phyloP scores from a whole-genome alignment of 2,888 invertebrate species.

The Margaritifera margaritifera region DNA sequence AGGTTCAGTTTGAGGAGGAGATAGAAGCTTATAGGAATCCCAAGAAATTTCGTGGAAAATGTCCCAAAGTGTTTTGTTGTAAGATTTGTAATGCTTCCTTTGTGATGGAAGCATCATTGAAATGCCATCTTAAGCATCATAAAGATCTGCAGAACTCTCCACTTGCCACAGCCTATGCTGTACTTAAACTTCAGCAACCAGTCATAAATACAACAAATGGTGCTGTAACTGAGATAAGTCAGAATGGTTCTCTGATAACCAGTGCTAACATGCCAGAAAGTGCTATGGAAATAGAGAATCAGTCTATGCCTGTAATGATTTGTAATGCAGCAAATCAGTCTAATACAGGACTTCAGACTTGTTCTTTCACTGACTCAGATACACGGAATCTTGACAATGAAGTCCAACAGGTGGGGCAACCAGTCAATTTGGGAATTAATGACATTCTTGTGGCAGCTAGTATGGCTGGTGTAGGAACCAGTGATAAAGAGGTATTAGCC shows the following conservation, averaged over 20 bases:
- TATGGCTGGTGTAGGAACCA: slow-evolving; percentile 21
- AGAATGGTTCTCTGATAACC: too few relatives aligned
- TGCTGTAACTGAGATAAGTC: too few relatives aligned
- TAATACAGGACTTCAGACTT: too few relatives aligned
- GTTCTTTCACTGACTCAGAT: not conserved
- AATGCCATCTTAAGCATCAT: slow-evolving; percentile 73
- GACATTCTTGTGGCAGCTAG: slow-evolving; percentile 37
- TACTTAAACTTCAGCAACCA: slow-evolving; percentile 55
- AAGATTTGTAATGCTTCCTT: slow-evolving; percentile 69
- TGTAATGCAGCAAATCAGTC: too few relatives aligned
- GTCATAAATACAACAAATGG: slow-evolving; percentile 22
- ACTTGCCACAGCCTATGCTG: slow-evolving; percentile 54
- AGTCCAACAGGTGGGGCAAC: slow-evolving; percentile 9
- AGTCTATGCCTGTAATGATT: too few relatives aligned
- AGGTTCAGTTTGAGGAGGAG: slow-evolving; percentile 12
- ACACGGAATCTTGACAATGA: not conserved
- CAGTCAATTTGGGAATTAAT: slow-evolving; percentile 32
- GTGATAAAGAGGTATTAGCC: slow-evolving; percentile 18
- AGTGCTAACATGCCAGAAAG: too few relatives aligned
- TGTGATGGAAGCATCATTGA: slow-evolving; percentile 73
- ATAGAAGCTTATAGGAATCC: slow-evolving; percentile 14
- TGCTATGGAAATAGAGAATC: too few relatives aligned
- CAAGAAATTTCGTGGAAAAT: slow-evolving; percentile 28
- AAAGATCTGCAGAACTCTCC: slow-evolving; percentile 36
- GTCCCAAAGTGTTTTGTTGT: slow-evolving; percentile 67